Conservation (phyloP, 2,888 invertebrate species). For the Dorcus parallelipipedus region DNA sequence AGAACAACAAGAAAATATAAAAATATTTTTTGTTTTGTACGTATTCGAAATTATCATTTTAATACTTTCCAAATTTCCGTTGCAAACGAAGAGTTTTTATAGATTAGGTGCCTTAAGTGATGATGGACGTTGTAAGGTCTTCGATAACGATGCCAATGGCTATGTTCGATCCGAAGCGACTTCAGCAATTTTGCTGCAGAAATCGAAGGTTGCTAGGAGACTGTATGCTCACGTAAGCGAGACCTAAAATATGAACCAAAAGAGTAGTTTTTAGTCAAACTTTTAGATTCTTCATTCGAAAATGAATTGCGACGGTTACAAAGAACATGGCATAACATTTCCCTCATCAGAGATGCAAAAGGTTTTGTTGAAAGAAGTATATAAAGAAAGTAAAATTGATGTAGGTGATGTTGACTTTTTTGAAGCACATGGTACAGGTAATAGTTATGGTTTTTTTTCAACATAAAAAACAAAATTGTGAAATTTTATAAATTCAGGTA, state of each 20-base stretch:
- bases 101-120: constrained; percentile 73
- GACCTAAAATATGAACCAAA: not conserved
- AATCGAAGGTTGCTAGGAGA: constrained; percentile 51
- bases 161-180: constrained; percentile 80
- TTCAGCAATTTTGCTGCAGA: constrained; percentile 69
- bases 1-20: constrained; percentile 15
- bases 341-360: constrained; percentile 55
- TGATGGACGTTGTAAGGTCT: constrained; percentile 86
- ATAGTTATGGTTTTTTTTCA: not conserved
- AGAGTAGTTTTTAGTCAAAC: not conserved
- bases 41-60: not conserved
- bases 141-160: constrained; percentile 80
- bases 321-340: constrained; percentile 42
- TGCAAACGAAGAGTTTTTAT: not conserved
- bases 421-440: constrained; percentile 78
- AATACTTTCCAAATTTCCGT: not conserved
- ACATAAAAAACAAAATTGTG: not conserved
- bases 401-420: constrained; percentile 72
- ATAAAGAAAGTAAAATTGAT: constrained; percentile 66
- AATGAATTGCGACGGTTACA: constrained; percentile 45
- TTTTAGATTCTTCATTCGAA: constrained; percentile 40
- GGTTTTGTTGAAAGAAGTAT: constrained; percentile 60
- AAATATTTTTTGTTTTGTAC: not conserved
- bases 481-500: constrained; percentile 49
- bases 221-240: constrained; percentile 50